phyloP scores from a whole-genome alignment of 2,888 invertebrate species.

The Eupithecia inturbata region DNA sequence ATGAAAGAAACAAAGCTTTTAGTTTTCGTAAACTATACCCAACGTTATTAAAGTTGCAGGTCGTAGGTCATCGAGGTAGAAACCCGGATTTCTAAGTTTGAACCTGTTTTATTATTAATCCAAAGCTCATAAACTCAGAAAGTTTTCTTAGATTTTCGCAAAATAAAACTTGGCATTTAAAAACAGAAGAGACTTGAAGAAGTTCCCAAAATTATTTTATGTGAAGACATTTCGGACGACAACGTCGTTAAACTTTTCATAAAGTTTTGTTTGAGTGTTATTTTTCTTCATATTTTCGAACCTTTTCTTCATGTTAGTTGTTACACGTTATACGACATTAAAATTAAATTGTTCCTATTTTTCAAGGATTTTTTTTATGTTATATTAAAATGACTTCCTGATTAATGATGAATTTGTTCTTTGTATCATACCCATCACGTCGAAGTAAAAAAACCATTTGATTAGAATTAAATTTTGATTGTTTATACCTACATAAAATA shows the following conservation, averaged over 20 bases:
- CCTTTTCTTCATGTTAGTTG: background rate
- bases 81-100: background rate
- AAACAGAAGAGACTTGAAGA: constrained; percentile 6
- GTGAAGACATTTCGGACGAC: background rate
- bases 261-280: constrained; percentile 8
- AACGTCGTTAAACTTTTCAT: constrained; percentile 9
- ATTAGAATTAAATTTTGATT: too few relatives aligned
- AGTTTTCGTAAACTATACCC: background rate
- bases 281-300: background rate
- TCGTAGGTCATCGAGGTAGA: background rate
- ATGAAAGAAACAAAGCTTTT: too few relatives aligned
- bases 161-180: constrained; percentile 14
- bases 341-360: background rate
- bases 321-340: background rate
- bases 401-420: too few relatives aligned
- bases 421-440: too few relatives aligned
- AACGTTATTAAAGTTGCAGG: background rate
- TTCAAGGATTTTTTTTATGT: background rate
- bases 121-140: background rate
- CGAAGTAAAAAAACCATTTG: too few relatives aligned
- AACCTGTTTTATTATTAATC: background rate
- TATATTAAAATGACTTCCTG: too few relatives aligned
- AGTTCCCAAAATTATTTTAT: constrained; percentile 6
- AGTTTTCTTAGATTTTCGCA: background rate
- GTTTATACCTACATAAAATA: too few relatives aligned